Percentiles rank a stretch among this genome's conserved stretches.
phyloP scores from a whole-genome alignment of 2,797 vertebrate genomes.

The Ficedula albicollis region DNA sequence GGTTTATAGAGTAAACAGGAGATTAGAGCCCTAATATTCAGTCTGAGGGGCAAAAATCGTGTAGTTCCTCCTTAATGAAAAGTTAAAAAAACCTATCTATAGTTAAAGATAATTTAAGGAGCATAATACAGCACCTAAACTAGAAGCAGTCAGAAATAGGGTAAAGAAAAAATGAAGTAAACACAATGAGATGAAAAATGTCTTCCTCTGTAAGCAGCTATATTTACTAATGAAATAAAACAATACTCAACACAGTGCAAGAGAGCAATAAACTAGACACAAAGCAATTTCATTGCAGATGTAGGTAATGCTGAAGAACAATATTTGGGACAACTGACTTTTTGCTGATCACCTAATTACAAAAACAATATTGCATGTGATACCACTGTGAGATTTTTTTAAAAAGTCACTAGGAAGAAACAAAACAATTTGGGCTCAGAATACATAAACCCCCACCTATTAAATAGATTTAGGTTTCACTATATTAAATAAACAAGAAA shows the following conservation, averaged over 20 bases:
- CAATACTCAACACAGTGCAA: background rate
- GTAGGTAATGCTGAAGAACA: background rate
- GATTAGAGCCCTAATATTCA: background rate
- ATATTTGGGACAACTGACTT: background rate
- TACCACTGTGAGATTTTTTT: background rate
- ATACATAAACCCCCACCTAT: rapidly evolving
- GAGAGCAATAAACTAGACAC: background rate
- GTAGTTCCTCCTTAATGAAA: background rate
- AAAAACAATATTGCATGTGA: background rate
- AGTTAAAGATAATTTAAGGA: background rate
- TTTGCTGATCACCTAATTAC: background rate
- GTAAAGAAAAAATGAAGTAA: background rate
- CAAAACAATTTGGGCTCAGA: background rate
- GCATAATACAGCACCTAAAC: background rate
- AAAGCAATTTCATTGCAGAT: background rate
- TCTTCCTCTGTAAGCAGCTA: background rate
- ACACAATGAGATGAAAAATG: background rate
- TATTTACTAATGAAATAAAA: background rate
- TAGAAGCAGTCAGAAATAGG: background rate
- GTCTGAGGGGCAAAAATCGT: background rate
- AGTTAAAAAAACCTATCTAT: background rate
- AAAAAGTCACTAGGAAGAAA: background rate
- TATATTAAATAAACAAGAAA: background rate
- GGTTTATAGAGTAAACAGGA: background rate
- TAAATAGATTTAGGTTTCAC: background rate